phyloP scores from a whole-genome alignment of 2,113 vertebrate genomes.

The Sorex araneus region DNA sequence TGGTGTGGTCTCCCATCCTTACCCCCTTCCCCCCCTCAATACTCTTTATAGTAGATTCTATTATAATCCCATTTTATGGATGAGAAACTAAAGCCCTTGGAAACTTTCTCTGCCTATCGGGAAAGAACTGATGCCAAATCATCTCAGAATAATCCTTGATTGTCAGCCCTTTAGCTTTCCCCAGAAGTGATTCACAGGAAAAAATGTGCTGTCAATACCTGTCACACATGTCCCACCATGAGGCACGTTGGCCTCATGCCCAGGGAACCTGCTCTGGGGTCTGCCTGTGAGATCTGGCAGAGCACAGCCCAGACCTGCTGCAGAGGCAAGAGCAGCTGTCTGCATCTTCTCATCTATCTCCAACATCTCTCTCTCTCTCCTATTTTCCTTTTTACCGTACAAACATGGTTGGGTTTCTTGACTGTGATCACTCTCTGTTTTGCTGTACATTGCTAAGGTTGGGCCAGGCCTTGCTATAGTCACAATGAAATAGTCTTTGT shows the following conservation, averaged over 20 bases:
- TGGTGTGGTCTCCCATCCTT: too few species aligned
- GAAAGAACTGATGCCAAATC: neutral
- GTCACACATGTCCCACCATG: neutral
- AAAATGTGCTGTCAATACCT: neutral
- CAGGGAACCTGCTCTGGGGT: neutral
- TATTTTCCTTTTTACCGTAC: neutral
- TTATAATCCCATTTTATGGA: neutral
- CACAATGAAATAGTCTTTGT: neutral
- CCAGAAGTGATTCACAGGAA: neutral
- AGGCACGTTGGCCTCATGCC: neutral
- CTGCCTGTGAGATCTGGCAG: neutral
- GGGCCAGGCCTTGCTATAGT: neutral
- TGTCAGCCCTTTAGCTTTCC: neutral
- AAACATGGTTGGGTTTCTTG: neutral
- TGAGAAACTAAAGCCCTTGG: neutral
- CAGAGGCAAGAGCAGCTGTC: neutral
- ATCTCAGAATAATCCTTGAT: neutral
- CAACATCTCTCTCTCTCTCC: neutral
- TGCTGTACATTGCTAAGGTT: too few species aligned
- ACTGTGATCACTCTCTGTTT: neutral
- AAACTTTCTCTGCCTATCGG: neutral
- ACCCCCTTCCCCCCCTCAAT: too few species aligned
- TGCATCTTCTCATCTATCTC: neutral
- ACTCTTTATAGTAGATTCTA: neutral
- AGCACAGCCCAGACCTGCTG: neutral